Base-by-base conservation (phyloP, 2,797 vertebrate genomes). In the Typhlichthys subterraneus region DNA sequence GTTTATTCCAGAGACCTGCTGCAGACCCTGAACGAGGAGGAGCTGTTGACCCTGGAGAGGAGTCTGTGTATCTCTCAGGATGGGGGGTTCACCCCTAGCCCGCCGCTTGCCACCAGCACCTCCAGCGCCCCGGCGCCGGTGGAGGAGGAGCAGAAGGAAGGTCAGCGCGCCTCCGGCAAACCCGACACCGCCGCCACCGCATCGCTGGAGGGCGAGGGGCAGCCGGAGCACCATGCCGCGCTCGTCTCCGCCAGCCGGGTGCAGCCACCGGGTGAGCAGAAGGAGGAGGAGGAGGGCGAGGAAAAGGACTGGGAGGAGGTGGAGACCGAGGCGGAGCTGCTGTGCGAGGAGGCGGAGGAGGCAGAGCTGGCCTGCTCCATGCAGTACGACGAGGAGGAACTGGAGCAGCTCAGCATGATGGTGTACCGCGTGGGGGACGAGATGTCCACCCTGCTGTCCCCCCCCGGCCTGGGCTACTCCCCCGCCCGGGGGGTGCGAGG, bases 51-150 rank as follows among this genome's bases (percentile, higher is more conserved):
- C 0, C 86, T 99, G 84, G 97, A 99, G 72, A 90, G 91, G 45
- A 99, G 93, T 87, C 93, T 99, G 62, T 99, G 97, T 58, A 94
- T 99, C 76, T 97, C 96, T 56, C 96, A 98, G 83, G 97, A 98
- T 0, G 90, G 93, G 33, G 95, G 94, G 52, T 82, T 89, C 60
- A 61, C 86, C 45, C 45, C 69, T 7, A 77, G 63, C 61, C 77
- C 83, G 45, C 69, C 4, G 2, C 29, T 74, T 48, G 72, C 85
- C n/a, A 51, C 84, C 9, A 77, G 76, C 64, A 29, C 65, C 13
- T 17, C 66, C 63, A 45, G 72, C 23, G 23, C 54, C 15, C 67
- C 82, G 68, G 69, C 76, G 64, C 70, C 68, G 2, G 72, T 71
- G 57, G 42, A 63, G n/a, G 9, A 59, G 64, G 88, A 88, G 61